Base-by-base conservation (phyloP, 2,888 invertebrate genomes). In the Drosophila aldrichi region DNA sequence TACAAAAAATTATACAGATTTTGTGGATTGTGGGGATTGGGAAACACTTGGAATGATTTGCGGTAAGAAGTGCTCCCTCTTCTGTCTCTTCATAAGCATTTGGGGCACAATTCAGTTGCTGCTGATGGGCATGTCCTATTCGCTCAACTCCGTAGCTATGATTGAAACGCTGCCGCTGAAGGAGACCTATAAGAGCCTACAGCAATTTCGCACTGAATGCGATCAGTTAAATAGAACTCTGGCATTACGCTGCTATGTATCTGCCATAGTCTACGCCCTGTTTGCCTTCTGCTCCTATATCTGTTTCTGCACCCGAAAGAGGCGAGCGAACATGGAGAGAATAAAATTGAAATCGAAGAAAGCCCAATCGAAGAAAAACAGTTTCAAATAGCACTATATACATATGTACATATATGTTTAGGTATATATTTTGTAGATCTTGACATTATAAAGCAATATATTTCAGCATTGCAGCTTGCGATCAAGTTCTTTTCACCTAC, bases 101-200 rank as follows among this genome's bases (percentile, higher is more conserved):
- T 85, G 84, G 84, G 84, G 48, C 8, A 29, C 56, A 16, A n/a
- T 82, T 2, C 87, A 87, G 61, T 18, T 84, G 54, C 22, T 72
- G 0, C 3, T 82, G 16, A 74, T 87, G 78, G 84, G 82, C 10
- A 4, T 74, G 0, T 72, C 38, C 49, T 78, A 52, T 16, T n/a
- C 64, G 0, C 0, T 49, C 2, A n/a, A 72, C 2, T 44, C 85
- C 0, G 18, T 87, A 0, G 5, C 55, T 5, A 56, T 85, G 8
- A 0, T 82, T 0, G 1, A 16, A 0, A 46, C 57, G 6, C 18
- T 85, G 22, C 74, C 73, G 2, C 2, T 84, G 10, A 0, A 3
- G 0, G 41, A 55, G 0, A 12, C 29, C 0, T 55, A 65, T 34
- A 6, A 18, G 0, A 18, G 6, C 0, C 9, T 81, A 59, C 22